Conservation (phyloP, 1,140 invertebrate genomes). For the Brachionus plicatilis region DNA sequence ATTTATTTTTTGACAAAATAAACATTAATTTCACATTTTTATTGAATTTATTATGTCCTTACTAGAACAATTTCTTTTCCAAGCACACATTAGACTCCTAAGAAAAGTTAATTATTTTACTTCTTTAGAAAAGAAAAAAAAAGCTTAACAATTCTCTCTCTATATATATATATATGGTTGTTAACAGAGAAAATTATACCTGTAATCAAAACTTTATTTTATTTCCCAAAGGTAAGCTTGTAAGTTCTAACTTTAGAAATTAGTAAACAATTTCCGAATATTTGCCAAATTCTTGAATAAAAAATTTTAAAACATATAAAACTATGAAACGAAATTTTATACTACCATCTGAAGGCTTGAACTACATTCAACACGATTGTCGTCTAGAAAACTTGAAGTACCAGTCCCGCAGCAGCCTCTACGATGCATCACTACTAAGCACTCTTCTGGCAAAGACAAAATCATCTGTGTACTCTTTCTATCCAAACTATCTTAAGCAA, state of each 20-base stretch:
- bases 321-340: constrained; percentile 37
- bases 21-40: no score
- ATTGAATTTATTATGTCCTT: no score
- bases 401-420: neutral
- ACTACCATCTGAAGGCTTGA: constrained; percentile 26
- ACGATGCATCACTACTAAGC: constrained; percentile 10
- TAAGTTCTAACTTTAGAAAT: neutral
- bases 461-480: neutral
- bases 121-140: neutral
- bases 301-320: neutral
- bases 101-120: neutral
- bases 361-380: constrained; percentile 36
- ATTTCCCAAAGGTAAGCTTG: neutral
- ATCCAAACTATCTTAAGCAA: neutral
- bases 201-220: neutral
- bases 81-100: no score
- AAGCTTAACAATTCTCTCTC: neutral
- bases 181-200: neutral
- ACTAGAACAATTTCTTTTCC: no score
- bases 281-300: neutral
- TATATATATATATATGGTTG: neutral
- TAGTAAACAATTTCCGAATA: neutral
- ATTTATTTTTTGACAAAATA: no score
- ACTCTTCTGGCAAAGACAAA: neutral
- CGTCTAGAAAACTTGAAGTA: constrained; percentile 9